phyloP scores from a whole-genome alignment of 2,113 vertebrate genomes.

The Anser cygnoides region DNA sequence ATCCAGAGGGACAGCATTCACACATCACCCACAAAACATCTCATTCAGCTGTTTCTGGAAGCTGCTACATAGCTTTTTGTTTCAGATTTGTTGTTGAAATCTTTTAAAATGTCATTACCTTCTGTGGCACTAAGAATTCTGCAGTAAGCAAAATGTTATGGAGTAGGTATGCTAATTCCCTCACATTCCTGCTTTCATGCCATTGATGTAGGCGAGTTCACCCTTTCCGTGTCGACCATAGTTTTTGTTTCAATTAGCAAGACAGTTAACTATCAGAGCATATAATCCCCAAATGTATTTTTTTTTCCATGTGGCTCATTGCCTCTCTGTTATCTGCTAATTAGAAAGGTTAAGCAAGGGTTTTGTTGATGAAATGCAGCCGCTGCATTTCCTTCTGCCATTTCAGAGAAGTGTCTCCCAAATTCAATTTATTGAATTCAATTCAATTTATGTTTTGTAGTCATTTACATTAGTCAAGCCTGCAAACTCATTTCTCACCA shows the following conservation, averaged over 20 bases:
- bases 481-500: not conserved
- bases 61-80: not conserved
- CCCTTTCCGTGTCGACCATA: not conserved
- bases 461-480: not conserved
- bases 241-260: conserved; percentile 6
- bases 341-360: not conserved
- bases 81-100: conserved; percentile 3
- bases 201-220: not conserved
- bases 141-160: conserved; percentile 46
- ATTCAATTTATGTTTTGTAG: not conserved
- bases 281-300: not conserved
- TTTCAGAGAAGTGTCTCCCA: not conserved
- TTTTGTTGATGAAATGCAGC: not conserved
- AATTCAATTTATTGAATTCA: not conserved
- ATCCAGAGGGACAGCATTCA: not conserved
- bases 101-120: conserved; percentile 46
- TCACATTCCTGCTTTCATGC: not conserved
- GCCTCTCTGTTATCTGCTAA: not conserved
- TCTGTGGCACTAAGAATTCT: not conserved
- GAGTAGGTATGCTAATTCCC: not conserved
- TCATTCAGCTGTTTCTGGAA: conserved; percentile 26
- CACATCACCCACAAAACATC: conserved; percentile 5
- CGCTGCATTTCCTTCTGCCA: not conserved
- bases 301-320: not conserved
- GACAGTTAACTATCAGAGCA: not conserved